These are phyloP conservation scores for Phocoena phocoena DNA, from an alignment of 2,113 vertebrate species.

Conservation along the genomic window DNA sequence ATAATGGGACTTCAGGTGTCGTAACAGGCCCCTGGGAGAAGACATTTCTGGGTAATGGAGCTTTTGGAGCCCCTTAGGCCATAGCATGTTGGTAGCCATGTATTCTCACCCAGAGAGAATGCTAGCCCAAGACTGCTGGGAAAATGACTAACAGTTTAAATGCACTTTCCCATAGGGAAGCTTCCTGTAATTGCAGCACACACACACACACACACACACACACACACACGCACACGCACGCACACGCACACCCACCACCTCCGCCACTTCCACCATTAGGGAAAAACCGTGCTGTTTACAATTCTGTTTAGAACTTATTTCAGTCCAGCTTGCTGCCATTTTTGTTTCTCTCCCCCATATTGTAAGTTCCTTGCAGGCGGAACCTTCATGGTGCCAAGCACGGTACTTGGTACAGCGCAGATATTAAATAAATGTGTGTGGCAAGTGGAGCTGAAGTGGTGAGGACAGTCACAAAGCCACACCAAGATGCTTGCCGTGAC, in stretches of 20 bases:
- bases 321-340: background rate
- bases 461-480: background rate
- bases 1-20: background rate
- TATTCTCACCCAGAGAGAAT: background rate
- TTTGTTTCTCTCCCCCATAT: background rate
- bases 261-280: no score
- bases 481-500: background rate
- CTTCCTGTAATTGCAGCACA: background rate
- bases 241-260: background rate
- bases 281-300: background rate
- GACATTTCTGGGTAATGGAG: background rate
- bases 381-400: background rate
- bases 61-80: background rate
- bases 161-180: background rate
- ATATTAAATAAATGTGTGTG: background rate
- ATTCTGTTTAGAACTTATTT: background rate
- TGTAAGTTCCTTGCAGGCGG: background rate
- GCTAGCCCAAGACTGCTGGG: background rate
- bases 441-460: background rate
- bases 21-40: background rate
- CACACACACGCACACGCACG: accelerated
- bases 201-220: no score
- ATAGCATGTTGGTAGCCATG: background rate
- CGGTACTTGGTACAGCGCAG: background rate
- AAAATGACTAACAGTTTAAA: background rate